Evolutionary conservation across 2,797 vertebrate genomes (phyloP).

Genomic region (Siniperca scherzeri): DNA sequence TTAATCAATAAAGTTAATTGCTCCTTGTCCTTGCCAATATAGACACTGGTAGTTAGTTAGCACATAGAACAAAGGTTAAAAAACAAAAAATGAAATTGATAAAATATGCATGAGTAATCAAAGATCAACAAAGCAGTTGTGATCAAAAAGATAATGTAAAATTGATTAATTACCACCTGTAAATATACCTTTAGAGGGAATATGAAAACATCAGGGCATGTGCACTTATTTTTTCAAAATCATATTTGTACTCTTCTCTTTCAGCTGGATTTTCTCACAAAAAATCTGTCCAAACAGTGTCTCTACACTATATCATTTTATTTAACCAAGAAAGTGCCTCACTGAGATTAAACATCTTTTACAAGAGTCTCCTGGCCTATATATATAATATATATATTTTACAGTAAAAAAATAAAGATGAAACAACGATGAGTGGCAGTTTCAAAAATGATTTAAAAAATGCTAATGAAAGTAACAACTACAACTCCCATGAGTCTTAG

Average conservation of each 20-base stretch:
- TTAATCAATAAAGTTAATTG: neutral
- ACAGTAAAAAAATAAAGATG: neutral
- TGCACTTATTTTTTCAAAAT: neutral
- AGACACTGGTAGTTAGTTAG: neutral
- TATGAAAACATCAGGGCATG: neutral
- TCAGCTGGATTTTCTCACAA: no score
- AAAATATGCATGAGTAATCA: neutral
- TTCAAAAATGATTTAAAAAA: no score
- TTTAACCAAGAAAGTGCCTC: neutral
- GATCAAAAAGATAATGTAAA: neutral
- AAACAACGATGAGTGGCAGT: neutral
- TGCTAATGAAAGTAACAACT: neutral
- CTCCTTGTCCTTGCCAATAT: neutral
- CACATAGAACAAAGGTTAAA: neutral
- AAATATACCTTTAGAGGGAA: neutral
- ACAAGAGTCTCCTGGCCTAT: neutral
- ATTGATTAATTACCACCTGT: neutral
- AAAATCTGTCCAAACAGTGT: neutral
- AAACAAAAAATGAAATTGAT: neutral
- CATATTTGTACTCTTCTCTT: neutral
- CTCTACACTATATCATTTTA: neutral
- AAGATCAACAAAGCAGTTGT: neutral
- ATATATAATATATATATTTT: neutral
- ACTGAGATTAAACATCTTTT: no score
- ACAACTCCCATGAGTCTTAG: neutral